A percentile compares a stretch with the other conserved stretches of the same genome.
These are phyloP conservation scores for Brachyalestes nurse DNA, from an alignment of 2,797 vertebrate species.

Conservation along the genomic window DNA sequence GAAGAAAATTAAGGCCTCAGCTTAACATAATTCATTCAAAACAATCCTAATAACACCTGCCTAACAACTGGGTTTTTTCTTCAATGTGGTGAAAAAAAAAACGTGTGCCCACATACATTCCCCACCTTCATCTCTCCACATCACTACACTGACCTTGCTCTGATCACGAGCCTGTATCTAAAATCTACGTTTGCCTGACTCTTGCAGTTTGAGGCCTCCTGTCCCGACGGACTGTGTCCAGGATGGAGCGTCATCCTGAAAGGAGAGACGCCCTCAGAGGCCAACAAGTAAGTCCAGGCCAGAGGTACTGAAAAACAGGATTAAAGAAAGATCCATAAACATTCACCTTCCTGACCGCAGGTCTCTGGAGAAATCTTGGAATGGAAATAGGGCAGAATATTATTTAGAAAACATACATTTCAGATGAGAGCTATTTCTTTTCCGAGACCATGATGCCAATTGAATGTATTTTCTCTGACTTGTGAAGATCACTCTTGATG, in stretches of 20 bases:
- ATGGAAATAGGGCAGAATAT: neutral
- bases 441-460: neutral
- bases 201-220: constrained; percentile 79
- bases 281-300: constrained; percentile 72
- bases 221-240: constrained; percentile 77
- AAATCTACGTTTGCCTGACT: constrained; percentile 4
- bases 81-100: neutral
- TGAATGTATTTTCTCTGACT: constrained; percentile 8
- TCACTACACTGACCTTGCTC: too few species aligned
- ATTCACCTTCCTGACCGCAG: too few species aligned
- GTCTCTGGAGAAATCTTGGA: constrained; percentile 16
- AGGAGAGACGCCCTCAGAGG: constrained; percentile 71
- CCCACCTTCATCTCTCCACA: neutral
- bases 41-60: neutral
- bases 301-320: neutral
- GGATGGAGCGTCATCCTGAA: constrained; percentile 80
- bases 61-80: neutral
- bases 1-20: neutral
- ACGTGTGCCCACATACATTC: neutral
- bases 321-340: neutral
- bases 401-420: neutral
- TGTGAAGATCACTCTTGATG: neutral
- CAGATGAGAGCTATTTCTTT: neutral
- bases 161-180: neutral
- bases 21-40: constrained; percentile 7